Evolutionary conservation across 1,140 invertebrate genomes (phyloP).

Genomic region (Drosophila rufa): DNA sequence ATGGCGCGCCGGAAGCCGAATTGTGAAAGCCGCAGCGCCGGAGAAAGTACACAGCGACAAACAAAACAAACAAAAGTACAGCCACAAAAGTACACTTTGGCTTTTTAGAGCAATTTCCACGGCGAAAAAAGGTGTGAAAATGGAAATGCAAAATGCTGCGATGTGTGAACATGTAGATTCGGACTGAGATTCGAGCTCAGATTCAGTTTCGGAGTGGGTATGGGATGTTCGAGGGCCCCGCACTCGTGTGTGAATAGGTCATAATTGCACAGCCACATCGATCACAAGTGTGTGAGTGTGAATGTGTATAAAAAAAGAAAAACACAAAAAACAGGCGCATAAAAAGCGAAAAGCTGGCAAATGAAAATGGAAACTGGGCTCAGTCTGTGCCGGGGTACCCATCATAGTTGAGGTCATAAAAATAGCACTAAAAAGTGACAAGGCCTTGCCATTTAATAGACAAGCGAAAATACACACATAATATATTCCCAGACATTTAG

Average conservation of each 20-base stretch:
- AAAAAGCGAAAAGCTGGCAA: slow-evolving; percentile 24
- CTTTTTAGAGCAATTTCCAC: slow-evolving; percentile 26
- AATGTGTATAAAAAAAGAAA: not conserved
- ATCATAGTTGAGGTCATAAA: slow-evolving; percentile 32
- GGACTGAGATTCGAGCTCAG: not conserved
- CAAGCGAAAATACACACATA: not conserved
- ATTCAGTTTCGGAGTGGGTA: not conserved
- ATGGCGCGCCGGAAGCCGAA: slow-evolving; percentile 10
- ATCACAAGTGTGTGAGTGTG: slow-evolving; percentile 3
- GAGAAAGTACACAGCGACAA: slow-evolving; percentile 34
- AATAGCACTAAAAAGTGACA: slow-evolving; percentile 21
- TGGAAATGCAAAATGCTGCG: slow-evolving; percentile 27
- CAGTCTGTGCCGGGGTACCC: slow-evolving; percentile 12
- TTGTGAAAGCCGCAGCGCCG: slow-evolving; percentile 28
- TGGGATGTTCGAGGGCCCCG: slow-evolving; percentile 27
- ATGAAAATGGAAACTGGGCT: slow-evolving; percentile 41
- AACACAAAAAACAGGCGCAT: slow-evolving; percentile 26
- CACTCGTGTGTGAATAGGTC: slow-evolving; percentile 35
- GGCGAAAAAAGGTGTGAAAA: slow-evolving; percentile 25
- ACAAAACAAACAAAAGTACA: slow-evolving; percentile 25
- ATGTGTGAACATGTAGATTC: slow-evolving; percentile 24
- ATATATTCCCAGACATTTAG: slow-evolving; percentile 1
- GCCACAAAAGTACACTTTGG: slow-evolving; percentile 18
- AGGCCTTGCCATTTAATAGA: slow-evolving; percentile 7
- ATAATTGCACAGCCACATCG: slow-evolving; percentile 25